phyloP scores from a whole-genome alignment of 2,888 invertebrate genomes.

The Craniophora ligustri region DNA sequence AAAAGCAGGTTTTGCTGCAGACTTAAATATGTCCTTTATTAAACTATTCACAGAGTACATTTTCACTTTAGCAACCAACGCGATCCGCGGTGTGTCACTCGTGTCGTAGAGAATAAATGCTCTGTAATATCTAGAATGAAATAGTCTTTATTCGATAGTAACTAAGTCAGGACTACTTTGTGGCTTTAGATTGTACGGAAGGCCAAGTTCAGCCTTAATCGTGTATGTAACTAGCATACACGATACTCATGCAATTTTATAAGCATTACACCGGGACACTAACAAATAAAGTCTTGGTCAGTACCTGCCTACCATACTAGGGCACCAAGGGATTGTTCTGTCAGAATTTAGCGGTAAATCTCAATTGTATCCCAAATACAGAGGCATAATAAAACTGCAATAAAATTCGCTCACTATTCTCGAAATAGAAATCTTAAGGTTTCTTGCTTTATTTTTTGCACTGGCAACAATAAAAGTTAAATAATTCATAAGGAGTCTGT shows the following conservation, averaged over 20 bases:
- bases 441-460: constrained; percentile 76
- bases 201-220: constrained; percentile 7
- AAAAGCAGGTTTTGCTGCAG: too few species aligned
- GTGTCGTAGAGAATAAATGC: too few species aligned
- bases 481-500: constrained; percentile 83
- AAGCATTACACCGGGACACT: constrained; percentile 29
- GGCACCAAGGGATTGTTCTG: constrained; percentile 52
- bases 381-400: constrained; percentile 77
- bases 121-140: too few species aligned
- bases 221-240: constrained; percentile 22
- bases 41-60: too few species aligned
- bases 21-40: too few species aligned
- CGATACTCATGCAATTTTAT: constrained; percentile 39
- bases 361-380: constrained; percentile 81
- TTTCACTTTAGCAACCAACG: too few species aligned
- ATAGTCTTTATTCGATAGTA: too few species aligned
- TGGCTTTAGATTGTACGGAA: background rate
- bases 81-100: too few species aligned
- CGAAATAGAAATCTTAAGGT: constrained; percentile 78
- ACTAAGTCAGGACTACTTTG: constrained; percentile 11
- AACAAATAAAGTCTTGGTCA: constrained; percentile 48
- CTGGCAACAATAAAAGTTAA: constrained; percentile 84
- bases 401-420: constrained; percentile 81
- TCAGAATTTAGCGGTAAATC: constrained; percentile 60
- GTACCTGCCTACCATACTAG: constrained; percentile 44